Percentiles rank a stretch among this genome's conserved stretches.
These are phyloP conservation scores for Caenorhabditis virilis DNA, from an alignment of 2,888 invertebrate species.

Conservation along the genomic window DNA sequence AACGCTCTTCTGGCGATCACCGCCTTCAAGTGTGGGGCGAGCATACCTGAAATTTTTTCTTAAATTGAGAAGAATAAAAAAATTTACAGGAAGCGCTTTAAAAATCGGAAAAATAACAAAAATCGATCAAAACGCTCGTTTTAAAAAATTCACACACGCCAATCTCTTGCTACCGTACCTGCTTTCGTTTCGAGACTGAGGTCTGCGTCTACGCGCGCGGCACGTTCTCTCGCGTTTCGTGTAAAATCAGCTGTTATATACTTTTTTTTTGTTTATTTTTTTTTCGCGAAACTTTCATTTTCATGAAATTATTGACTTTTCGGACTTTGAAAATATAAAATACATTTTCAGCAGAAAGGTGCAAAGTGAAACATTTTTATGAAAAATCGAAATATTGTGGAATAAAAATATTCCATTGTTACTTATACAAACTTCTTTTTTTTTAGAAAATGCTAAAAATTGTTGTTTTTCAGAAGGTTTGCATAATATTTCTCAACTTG, in stretches of 20 bases:
- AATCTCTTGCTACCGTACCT: constrained; percentile 23
- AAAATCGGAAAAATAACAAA: neutral
- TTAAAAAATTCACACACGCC: constrained; percentile 19
- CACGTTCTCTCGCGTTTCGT: constrained; percentile 6
- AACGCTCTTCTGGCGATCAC: constrained; percentile 41
- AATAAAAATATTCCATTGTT: too few relatives aligned
- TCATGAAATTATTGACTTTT: neutral
- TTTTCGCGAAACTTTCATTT: constrained; percentile 1
- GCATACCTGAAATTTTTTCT: constrained; percentile 31
- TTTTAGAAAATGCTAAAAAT: neutral
- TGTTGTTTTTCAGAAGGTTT: neutral
- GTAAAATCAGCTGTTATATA: too few relatives aligned
- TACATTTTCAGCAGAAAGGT: neutral
- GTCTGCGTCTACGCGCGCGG: constrained; percentile 16
- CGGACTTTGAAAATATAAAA: neutral
- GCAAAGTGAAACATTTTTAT: too few relatives aligned
- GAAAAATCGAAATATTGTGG: too few relatives aligned
- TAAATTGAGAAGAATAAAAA: neutral
- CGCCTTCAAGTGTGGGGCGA: constrained; percentile 43
- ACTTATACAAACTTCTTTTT: neutral
- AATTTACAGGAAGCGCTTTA: neutral
- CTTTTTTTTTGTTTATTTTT: neutral
- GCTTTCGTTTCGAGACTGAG: constrained; percentile 10
- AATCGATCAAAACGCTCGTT: constrained; percentile 19
- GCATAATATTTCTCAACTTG: neutral